Percentiles rank a stretch among this genome's conserved stretches.
Conservation (phyloP, 1,140 invertebrate genomes). For the Nixonia krombeini region DNA sequence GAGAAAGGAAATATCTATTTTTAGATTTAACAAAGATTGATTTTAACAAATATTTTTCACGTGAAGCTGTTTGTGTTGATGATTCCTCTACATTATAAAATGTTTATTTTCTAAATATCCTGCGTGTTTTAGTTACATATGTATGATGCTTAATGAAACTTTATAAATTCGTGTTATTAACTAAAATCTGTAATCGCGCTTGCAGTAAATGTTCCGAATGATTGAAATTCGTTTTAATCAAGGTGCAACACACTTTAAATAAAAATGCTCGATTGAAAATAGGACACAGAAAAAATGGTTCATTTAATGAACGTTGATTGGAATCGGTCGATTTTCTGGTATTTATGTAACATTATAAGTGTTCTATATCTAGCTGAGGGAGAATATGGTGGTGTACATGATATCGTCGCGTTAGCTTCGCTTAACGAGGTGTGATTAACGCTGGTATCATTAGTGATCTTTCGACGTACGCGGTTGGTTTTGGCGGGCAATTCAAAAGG, state of each 20-base stretch:
- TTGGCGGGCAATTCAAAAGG: conserved; percentile 20
- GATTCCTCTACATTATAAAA: too few relatives aligned
- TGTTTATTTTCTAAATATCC: too few relatives aligned
- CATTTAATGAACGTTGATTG: conserved; percentile 37
- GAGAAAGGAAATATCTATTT: too few relatives aligned
- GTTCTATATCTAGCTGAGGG: conserved; percentile 14
- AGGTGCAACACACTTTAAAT: conserved; percentile 6
- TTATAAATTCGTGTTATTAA: too few relatives aligned
- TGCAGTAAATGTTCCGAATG: too few relatives aligned
- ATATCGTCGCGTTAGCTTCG: conserved; percentile 32
- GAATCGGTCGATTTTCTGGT: conserved; percentile 32
- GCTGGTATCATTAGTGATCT: conserved; percentile 46
- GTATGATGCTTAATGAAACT: too few relatives aligned
- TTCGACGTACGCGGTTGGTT: conserved; percentile 6
- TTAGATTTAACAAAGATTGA: too few relatives aligned
- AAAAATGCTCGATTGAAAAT: conserved; percentile 22
- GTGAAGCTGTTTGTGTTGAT: too few relatives aligned
- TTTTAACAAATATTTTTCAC: too few relatives aligned
- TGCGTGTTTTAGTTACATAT: too few relatives aligned
- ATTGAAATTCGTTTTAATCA: too few relatives aligned
- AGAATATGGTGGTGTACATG: conserved; percentile 9
- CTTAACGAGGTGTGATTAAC: conserved; percentile 56
- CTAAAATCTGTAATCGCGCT: too few relatives aligned
- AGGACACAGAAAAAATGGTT: conserved; percentile 22
- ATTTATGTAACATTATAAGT: conserved; percentile 37